Base-by-base conservation (phyloP, 2,113 vertebrate genomes). In the Suricata suricatta region DNA sequence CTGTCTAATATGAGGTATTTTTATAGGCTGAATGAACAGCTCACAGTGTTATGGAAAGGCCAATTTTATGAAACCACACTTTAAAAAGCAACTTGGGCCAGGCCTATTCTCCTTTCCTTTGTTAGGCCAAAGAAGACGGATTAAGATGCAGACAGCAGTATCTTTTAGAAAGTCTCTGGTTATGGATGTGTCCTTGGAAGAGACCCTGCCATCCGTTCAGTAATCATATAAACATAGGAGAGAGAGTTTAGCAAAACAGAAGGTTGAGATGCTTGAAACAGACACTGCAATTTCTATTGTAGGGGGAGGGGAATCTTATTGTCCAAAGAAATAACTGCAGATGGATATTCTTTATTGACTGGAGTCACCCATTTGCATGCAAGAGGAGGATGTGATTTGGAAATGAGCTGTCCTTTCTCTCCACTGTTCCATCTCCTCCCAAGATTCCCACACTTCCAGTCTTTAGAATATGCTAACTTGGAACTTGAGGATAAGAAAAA, bases 1-100 rank as follows among this genome's bases (percentile, higher is more conserved):
- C 94, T 97, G 93, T 82, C 13, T 72, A 72, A 81, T 52, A 80
- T 1, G 66, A 90, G 66, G 17, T 72, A 87, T 96, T 97, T 97
- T 97, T 94, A 93, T 69, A 94, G 83, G 23, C 54, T 85, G 38
- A 97, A 95, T 74, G 76, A 93, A 95, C 47, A 97, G 57, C 57
- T 94, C 71, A 69, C 76, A 91, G 72, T 96, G 57, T 97, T 96
- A 92, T 3, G 14, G 50, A 72, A 88, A 95, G 85, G 76, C 64
- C 76, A 86, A 44, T 95, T 96, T 96, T 95, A 92, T 77, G 63
- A 92, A 93, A 88, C 76, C 54, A 85, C 8, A 38, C 47, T 94
- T 84, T 52, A 82, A 72, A 97, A 93, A 95, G 23, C 54, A 95
- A 90, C 57, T 38, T n/a, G 17, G n/a, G 5, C 33, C 66, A 35